Base-by-base conservation (phyloP, 2,888 invertebrate species). In the Lasioglossum marginatum region DNA sequence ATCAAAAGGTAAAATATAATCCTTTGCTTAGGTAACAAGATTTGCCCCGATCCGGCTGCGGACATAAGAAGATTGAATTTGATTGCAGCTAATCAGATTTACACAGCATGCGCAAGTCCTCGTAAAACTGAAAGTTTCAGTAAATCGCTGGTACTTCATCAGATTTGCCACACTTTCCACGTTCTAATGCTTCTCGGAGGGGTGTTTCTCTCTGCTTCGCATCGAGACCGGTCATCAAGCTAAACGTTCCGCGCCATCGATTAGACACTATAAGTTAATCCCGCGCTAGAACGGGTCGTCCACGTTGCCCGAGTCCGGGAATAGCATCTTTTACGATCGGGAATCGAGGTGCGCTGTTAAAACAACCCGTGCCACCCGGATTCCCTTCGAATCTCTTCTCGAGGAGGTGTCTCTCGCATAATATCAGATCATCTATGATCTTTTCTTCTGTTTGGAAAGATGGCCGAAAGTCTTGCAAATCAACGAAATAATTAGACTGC, bases 291-390 rank as follows among this genome's bases (percentile, higher is more conserved):
- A 8, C 63, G 77, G 40, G 52, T 40, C 37, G 57, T 60, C 40
- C 37, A 43, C 63, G 6, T 66, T 48, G 40, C 16, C 16, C 43
- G 37, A 70, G 71, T 72, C 63, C 31, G n/a, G 40, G 74, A 70
- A 68, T 72, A 63, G 72, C 66, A 85, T 68, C 70, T 78, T 88
- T 82, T 82, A 88, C 75, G 77, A 68, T 12, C 40, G 52, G 6
- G 57, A 10, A 63, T 63, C 37, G 60, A 75, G 27, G 63, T 2
- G 63, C 27, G 52, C 23, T 52, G 6, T 71, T 37, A 12, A 68
- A 63, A n/a, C 60, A 45, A 27, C 43, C 5, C 66, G 6, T 34
- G 16, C 14, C 57, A 48, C 43, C 8, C 12, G 60, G n/a, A 57
- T 68, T 74, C 2, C 23, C 60, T 16, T 6, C 19, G 48, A 48